A percentile compares a stretch with the other conserved stretches of the same genome.
Conservation (phyloP, 2,797 vertebrate species). For the Notamacropus eugenii region DNA sequence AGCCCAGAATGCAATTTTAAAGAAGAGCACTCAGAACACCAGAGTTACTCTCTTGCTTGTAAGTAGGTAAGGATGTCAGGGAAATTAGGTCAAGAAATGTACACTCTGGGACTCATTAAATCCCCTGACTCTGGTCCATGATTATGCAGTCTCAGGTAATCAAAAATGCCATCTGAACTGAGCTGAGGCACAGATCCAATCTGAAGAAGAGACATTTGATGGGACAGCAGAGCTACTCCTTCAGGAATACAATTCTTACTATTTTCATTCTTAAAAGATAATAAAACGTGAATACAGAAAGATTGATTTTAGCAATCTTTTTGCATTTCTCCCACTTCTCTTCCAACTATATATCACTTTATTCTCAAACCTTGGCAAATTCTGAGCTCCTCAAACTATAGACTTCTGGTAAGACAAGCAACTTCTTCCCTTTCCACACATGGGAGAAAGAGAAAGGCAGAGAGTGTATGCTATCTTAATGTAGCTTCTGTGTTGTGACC, state of each 20-base stretch:
- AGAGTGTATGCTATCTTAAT: too few species aligned
- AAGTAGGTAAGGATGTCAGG: not conserved
- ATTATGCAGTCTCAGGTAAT: not conserved
- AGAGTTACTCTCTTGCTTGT: not conserved
- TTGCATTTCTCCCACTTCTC: not conserved
- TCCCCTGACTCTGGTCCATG: not conserved
- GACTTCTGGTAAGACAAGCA: too few species aligned
- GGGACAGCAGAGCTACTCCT: not conserved
- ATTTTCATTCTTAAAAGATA: not conserved
- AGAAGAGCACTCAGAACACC: not conserved
- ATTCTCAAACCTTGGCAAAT: too few species aligned
- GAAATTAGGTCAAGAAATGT: not conserved
- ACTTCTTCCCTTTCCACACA: too few species aligned
- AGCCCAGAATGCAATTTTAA: not conserved
- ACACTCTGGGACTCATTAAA: not conserved
- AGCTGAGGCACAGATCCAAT: not conserved
- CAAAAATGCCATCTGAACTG: not conserved
- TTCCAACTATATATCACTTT: too few species aligned
- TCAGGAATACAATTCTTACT: not conserved
- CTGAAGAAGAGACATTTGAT: not conserved
- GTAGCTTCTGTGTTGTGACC: too few species aligned
- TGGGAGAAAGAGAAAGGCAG: too few species aligned
- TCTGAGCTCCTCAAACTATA: too few species aligned
- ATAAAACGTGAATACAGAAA: not conserved
- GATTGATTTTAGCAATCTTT: not conserved